phyloP scores from a whole-genome alignment of 2,113 vertebrate genomes.

The Phyllopteryx taeniolatus region DNA sequence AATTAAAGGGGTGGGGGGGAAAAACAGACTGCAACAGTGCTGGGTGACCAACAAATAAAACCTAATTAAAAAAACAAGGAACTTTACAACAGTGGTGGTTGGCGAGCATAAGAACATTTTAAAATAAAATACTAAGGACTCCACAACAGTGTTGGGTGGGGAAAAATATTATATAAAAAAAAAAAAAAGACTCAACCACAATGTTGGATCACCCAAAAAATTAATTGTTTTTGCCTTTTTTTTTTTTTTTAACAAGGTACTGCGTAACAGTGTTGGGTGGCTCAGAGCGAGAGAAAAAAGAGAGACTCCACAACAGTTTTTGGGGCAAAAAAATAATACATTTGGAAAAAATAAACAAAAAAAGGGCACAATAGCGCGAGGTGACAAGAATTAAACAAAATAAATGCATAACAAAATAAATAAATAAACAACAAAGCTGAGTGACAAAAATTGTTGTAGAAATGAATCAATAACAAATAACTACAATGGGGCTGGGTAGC shows the following conservation, averaged over 20 bases:
- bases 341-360: background rate
- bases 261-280: no score
- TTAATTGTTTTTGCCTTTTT: background rate
- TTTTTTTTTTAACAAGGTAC: background rate
- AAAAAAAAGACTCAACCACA: background rate
- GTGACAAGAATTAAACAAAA: background rate
- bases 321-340: background rate
- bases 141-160: background rate
- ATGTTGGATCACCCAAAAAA: background rate
- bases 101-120: background rate
- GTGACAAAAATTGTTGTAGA: background rate
- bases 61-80: background rate
- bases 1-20: background rate
- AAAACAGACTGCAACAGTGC: slow-evolving; percentile 57
- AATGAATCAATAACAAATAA: background rate
- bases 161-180: background rate
- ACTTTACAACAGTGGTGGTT: background rate
- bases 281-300: no score
- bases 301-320: no score
- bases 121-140: background rate
- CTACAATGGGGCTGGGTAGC: no score
- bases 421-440: background rate
- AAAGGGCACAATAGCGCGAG: background rate
- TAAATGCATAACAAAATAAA: background rate
- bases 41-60: slow-evolving; percentile 64